These are phyloP conservation scores for Diorhabda carinulata DNA, from an alignment of 1,140 invertebrate genomes.

Conservation along the genomic window DNA sequence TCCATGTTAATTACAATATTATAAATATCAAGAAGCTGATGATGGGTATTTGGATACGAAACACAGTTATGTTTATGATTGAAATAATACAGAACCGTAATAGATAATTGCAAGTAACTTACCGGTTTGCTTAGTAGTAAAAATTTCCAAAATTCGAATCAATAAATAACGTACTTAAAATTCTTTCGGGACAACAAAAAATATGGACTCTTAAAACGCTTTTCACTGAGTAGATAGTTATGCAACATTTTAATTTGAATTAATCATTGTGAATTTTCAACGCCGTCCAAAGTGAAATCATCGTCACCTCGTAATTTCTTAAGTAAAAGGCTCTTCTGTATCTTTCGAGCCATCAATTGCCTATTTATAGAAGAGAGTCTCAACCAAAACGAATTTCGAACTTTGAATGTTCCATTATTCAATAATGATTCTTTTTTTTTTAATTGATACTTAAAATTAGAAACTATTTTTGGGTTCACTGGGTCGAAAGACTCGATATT, in stretches of 20 bases:
- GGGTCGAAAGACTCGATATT: not conserved
- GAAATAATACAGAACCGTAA: no score
- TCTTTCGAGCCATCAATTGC: slow-evolving; percentile 24
- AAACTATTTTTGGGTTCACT: not conserved
- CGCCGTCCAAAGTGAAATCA: slow-evolving; percentile 34
- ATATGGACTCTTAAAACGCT: no score
- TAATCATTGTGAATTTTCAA: slow-evolving; percentile 29
- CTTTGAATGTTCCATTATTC: not conserved
- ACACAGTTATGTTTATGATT: no score
- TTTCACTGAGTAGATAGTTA: not conserved
- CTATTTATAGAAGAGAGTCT: slow-evolving; percentile 35
- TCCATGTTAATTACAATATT: no score
- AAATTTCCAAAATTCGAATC: no score
- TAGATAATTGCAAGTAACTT: no score
- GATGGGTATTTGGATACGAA: no score
- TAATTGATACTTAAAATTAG: not conserved
- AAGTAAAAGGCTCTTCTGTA: slow-evolving; percentile 26
- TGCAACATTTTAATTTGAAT: slow-evolving; percentile 20
- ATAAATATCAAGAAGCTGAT: no score
- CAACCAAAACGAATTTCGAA: not conserved
- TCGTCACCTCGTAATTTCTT: slow-evolving; percentile 38
- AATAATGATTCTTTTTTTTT: not conserved
- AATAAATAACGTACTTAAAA: no score
- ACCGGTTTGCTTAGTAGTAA: no score
- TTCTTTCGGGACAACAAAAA: no score